Base-by-base conservation (phyloP, 2,888 invertebrate species). In the Dichetophora obliterata region DNA sequence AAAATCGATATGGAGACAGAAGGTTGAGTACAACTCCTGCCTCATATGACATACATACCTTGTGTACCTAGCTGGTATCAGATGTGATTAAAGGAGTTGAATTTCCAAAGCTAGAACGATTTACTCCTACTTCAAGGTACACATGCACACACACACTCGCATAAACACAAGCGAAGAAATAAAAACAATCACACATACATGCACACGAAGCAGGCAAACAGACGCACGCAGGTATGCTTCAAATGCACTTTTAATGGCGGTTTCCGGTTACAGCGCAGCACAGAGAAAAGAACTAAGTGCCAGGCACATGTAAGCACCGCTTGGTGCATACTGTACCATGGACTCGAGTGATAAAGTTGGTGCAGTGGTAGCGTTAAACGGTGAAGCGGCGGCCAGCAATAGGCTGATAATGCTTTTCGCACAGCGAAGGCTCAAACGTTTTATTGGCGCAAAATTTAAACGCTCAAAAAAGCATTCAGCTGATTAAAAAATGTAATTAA, bases 221-320 rank as follows among this genome's bases (percentile, higher is more conserved):
- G 69, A 54, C 43, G 72, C 24, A 75, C 63, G 43, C 19, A 19
- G 57, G 68, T 66, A 70, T 82, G 81, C 84, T 83, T 82, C 82
- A 84, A 85, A 85, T 85, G 86, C 85, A 85, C 85, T 84, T 85
- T 87, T 85, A 87, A 87, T 86, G 87, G 84, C 85, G 85, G 86
- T 85, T 87, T 66, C 66, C 66, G 66, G 48, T 66, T 66, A 50
- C 70, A 61, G 70, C 31, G 50, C 16, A 81, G 79, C 80, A 81
- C 78, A 82, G 81, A 79, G 80, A 81, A 82, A 82, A 82, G 80
- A 80, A 19, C 34, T 11, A 16, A 70, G 81, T 79, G 81, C 83
- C 82, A 19, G 37, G 43, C 66, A 24, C 54, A 61, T 9, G 5
- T 24, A 22, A 27, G 81, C 81, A 85, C 83, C 83, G 85, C 84